phyloP scores from a whole-genome alignment of 2,113 vertebrate species.

The Anarhynchus alexandrinus region DNA sequence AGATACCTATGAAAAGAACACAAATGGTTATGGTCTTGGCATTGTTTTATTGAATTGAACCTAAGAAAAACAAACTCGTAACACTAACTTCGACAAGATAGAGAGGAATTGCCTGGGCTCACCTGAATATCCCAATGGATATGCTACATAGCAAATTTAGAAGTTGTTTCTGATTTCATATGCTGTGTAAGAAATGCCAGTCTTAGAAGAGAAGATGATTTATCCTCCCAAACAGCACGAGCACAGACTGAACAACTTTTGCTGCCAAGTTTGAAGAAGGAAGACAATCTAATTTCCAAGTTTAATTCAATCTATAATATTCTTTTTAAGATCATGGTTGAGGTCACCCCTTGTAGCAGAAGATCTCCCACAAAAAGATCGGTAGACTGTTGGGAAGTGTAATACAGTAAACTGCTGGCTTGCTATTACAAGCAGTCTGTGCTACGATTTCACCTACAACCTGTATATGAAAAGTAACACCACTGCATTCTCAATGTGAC shows the following conservation, averaged over 20 bases:
- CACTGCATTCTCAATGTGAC: neutral
- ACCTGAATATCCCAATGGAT: neutral
- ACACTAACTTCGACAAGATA: neutral
- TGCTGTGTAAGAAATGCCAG: neutral
- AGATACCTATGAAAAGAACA: neutral
- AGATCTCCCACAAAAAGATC: neutral
- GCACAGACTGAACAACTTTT: neutral
- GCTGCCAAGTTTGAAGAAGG: neutral
- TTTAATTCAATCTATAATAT: neutral
- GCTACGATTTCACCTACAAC: neutral
- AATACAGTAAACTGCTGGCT: neutral
- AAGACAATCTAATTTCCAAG: neutral
- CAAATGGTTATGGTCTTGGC: neutral
- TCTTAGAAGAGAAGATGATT: neutral
- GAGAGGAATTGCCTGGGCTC: neutral
- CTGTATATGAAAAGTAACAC: neutral
- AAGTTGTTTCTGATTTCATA: neutral
- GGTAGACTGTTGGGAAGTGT: neutral
- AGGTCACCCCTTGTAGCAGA: neutral
- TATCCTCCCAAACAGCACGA: neutral
- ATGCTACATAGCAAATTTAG: neutral
- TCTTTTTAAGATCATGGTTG: neutral
- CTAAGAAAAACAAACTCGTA: neutral
- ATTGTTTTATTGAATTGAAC: neutral
- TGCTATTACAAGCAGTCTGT: neutral